Conservation (phyloP, 2,113 vertebrate species). For the Chloropsis cyanopogon region DNA sequence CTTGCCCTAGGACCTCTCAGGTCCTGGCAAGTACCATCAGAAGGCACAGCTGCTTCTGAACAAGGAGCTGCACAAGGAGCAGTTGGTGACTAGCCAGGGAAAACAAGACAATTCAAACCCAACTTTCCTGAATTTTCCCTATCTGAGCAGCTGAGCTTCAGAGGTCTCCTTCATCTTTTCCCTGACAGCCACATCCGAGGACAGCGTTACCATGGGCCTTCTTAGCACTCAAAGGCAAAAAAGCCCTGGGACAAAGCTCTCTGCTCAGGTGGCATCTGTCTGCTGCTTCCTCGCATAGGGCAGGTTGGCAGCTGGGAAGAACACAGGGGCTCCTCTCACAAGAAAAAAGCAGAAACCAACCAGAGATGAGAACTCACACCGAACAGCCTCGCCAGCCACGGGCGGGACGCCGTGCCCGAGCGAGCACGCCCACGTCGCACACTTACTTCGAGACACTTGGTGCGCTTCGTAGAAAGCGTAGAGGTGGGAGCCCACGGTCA, state of each 20-base stretch:
- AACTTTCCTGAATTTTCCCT: background rate
- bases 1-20: background rate
- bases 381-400: background rate
- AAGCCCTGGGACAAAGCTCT: background rate
- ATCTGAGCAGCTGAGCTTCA: background rate
- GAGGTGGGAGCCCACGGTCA: conserved; percentile 73
- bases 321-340: background rate
- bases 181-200: background rate
- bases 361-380: background rate
- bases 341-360: background rate
- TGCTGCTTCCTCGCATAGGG: background rate
- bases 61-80: background rate
- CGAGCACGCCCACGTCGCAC: background rate
- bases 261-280: background rate
- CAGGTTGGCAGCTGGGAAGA: background rate
- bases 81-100: background rate
- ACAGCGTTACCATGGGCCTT: background rate
- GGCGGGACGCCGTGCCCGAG: background rate
- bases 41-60: background rate
- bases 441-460: conserved; percentile 72
- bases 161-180: background rate
- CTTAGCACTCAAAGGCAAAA: background rate
- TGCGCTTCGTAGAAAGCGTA: conserved; percentile 79
- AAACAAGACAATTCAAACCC: background rate
- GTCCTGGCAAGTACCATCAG: background rate